A percentile compares a stretch with the other conserved stretches of the same genome.
Evolutionary conservation across 2,888 invertebrate genomes (phyloP).

Genomic region (Brassicogethes aeneus): DNA sequence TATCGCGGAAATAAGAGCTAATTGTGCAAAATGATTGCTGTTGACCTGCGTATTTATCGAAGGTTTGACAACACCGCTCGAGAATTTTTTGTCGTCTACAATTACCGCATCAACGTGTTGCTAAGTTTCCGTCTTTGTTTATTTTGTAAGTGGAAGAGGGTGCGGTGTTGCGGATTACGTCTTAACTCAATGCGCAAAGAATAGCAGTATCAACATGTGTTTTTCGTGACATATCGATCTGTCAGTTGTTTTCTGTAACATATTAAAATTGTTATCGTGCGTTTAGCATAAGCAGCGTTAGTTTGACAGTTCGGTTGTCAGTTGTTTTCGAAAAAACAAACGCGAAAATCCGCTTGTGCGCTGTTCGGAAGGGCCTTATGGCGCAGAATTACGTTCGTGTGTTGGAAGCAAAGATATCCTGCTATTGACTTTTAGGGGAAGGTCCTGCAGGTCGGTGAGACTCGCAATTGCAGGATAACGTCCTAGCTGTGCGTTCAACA

Average conservation of each 20-base stretch:
- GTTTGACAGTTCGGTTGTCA: slow-evolving; percentile 1
- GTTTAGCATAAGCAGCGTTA: too few relatives aligned
- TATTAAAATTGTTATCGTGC: slow-evolving; percentile 3
- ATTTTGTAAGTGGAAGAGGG: too few relatives aligned
- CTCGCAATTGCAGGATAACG: slow-evolving; percentile 21
- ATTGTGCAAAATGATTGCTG: too few relatives aligned
- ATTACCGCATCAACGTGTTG: too few relatives aligned
- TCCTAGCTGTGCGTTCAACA: slow-evolving; percentile 16
- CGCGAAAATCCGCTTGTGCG: slow-evolving; percentile 29
- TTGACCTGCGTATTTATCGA: too few relatives aligned
- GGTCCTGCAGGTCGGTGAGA: slow-evolving; percentile 30
- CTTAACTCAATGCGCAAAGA: slow-evolving; percentile 20
- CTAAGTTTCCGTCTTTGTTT: too few relatives aligned
- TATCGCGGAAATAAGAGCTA: too few relatives aligned
- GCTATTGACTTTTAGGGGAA: slow-evolving; percentile 28
- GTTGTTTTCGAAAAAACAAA: slow-evolving; percentile 8
- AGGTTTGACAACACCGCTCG: too few relatives aligned
- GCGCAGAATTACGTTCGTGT: slow-evolving; percentile 33
- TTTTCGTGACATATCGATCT: slow-evolving; percentile 28
- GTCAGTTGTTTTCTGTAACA: slow-evolving; percentile 18
- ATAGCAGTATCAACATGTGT: slow-evolving; percentile 31
- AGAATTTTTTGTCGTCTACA: too few relatives aligned
- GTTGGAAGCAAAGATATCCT: slow-evolving; percentile 28
- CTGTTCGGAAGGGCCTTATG: slow-evolving; percentile 25
- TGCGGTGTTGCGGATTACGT: slow-evolving; percentile 1